Base-by-base conservation (phyloP, 1,140 invertebrate species). In the Yoshiicerus persimilis region DNA sequence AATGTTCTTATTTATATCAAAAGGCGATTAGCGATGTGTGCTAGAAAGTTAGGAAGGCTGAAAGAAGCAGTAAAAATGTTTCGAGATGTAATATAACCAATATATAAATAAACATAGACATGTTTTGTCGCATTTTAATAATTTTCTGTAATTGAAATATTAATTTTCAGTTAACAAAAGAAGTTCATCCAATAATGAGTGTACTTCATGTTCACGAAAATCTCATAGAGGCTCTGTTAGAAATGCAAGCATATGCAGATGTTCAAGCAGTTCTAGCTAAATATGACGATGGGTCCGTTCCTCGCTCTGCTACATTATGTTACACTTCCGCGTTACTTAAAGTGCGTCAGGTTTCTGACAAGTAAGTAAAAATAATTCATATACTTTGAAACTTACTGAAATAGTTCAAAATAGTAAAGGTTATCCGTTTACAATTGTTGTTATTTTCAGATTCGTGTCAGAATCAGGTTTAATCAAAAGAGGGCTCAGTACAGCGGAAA, bases 41-140 rank as follows among this genome's bases (percentile, higher is more conserved):
- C 97, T 3, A 94, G 98, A 89, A 98, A 98, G 92, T 93, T 99
- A 70, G 98, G 98, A 8, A 96, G 96, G 91, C 93, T 98, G 75
- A 97, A 98, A 93, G 98, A 99, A 93, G 97, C 98, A 4, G 96
- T 98, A 5, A 99, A 99, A 93, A 97, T 99, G 94, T 99, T 99
- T 94, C 95, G 98, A 92, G 98, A 99, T 94, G 94, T 96, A 93
- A 93, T 93, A 92, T 4, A 47, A 66, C 64, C 70, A 88, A 64
- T 39, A 85, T 56, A 36, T 64, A 32, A 88, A 83, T 86, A 87
- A 5, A 2, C 27, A 88, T 27, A 62, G 32, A 32, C 27, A 66
- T 87, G 34, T 86, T 70, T 20, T 47, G 36, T 27, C 27, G 3
- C 30, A 20, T 36, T 36, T 13, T 23, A 2, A 36, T 34, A 9